Conservation (phyloP, 2,113 vertebrate species). For the Phrynosoma platyrhinos region DNA sequence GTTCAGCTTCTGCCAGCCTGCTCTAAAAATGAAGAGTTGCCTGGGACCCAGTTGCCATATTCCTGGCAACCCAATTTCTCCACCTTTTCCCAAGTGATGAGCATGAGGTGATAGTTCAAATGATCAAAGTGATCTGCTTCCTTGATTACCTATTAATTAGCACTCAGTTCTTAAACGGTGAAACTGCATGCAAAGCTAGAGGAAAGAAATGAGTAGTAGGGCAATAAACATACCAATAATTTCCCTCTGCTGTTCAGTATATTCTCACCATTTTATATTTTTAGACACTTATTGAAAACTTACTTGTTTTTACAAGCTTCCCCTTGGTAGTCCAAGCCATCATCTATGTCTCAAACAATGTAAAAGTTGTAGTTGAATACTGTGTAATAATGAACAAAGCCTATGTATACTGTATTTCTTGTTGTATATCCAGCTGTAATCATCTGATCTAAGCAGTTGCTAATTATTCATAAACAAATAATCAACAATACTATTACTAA, state of each 20-base stretch:
- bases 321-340: no score
- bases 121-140: not conserved
- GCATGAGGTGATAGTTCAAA: not conserved
- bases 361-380: no score
- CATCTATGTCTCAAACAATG: no score
- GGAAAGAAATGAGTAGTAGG: not conserved
- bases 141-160: not conserved
- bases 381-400: no score
- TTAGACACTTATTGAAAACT: no score
- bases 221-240: not conserved
- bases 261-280: not conserved
- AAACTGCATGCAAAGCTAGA: not conserved
- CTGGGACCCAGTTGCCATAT: not conserved
- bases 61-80: not conserved
- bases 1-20: not conserved
- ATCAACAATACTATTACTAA: no score
- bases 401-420: no score
- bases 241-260: not conserved
- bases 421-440: no score
- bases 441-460: no score
- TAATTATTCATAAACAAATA: no score
- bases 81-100: not conserved
- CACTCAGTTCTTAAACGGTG: not conserved
- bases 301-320: no score
- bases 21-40: not conserved